Conservation (phyloP, 2,888 invertebrate species). For the Amblyjoppa proteus region DNA sequence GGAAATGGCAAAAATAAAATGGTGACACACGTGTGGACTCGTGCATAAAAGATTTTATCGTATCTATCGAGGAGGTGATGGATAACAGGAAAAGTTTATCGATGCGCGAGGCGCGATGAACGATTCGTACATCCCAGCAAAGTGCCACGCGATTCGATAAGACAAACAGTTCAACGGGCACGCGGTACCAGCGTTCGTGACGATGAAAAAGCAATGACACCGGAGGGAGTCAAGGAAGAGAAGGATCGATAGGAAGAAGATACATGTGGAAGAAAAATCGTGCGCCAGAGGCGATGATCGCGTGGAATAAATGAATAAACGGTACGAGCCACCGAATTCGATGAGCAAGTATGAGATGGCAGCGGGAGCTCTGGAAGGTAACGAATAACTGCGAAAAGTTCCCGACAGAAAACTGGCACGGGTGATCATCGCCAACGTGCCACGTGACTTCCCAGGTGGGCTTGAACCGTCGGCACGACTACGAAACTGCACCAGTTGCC, state of each 20-base stretch:
- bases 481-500: background rate
- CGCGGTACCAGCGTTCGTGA: constrained; percentile 50
- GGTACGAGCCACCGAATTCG: constrained; percentile 8
- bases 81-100: constrained; percentile 24
- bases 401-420: background rate
- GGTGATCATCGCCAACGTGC: background rate
- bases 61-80: background rate
- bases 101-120: constrained; percentile 30
- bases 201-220: constrained; percentile 32
- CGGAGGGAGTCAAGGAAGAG: constrained; percentile 17
- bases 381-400: background rate
- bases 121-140: constrained; percentile 38
- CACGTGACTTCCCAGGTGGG: background rate
- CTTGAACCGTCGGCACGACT: background rate
- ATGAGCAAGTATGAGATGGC: background rate
- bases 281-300: constrained; percentile 15
- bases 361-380: background rate
- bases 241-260: constrained; percentile 22
- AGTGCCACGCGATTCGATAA: constrained; percentile 28
- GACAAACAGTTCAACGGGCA: constrained; percentile 30
- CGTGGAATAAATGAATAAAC: constrained; percentile 21
- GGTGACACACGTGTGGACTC: constrained; percentile 1
- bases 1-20: background rate
- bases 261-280: background rate
- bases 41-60: constrained; percentile 12